Conservation (phyloP, 1,140 invertebrate species). For the Adoxophyes honmai region DNA sequence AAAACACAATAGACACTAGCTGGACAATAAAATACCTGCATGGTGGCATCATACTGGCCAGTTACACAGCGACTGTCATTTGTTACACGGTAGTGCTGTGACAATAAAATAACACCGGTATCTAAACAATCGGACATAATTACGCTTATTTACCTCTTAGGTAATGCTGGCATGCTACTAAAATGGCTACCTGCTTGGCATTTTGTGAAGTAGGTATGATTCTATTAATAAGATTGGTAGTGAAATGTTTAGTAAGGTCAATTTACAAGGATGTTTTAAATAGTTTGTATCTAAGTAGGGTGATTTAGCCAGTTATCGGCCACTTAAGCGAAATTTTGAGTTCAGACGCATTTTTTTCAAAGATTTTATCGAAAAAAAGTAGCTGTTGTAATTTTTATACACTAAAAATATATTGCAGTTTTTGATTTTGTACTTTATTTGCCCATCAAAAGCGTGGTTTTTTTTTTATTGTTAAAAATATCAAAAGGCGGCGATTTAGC, state of each 20-base stretch:
- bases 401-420: too few species aligned
- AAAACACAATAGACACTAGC: slow-evolving; percentile 24
- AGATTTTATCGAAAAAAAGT: too few species aligned
- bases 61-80: background rate
- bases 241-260: background rate
- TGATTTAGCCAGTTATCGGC: too few species aligned
- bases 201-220: background rate
- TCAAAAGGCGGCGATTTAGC: too few species aligned
- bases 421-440: too few species aligned
- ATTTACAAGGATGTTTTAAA: slow-evolving; percentile 13
- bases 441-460: too few species aligned
- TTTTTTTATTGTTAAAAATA: too few species aligned
- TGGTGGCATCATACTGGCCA: background rate
- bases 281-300: slow-evolving; percentile 5
- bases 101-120: slow-evolving; percentile 27
- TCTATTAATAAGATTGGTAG: background rate
- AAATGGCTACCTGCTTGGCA: too few species aligned
- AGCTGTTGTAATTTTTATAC: too few species aligned
- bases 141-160: slow-evolving; percentile 9
- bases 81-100: slow-evolving; percentile 25
- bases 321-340: too few species aligned
- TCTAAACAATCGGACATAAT: slow-evolving; percentile 12
- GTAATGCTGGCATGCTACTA: background rate
- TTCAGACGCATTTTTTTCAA: too few species aligned
- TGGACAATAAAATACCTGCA: slow-evolving; percentile 27